Conservation (phyloP, 2,888 invertebrate species). For the Phengaris arion region DNA sequence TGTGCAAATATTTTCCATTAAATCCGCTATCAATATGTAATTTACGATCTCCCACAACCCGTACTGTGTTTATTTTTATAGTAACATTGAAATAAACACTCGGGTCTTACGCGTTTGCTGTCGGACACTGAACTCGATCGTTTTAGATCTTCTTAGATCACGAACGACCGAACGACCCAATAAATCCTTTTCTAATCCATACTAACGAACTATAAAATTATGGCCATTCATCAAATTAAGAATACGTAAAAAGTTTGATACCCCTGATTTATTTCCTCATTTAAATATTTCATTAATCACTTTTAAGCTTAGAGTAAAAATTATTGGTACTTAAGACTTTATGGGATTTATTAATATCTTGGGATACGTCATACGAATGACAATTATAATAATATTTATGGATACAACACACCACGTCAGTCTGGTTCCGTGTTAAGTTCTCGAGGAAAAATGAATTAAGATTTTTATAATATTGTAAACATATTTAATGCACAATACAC, state of each 20-base stretch:
- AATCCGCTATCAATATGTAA: constrained; percentile 30
- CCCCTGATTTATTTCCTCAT: background rate
- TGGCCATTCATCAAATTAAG: constrained; percentile 16
- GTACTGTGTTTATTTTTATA: constrained; percentile 41
- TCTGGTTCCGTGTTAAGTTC: too few species aligned
- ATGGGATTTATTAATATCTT: background rate
- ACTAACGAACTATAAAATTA: constrained; percentile 19
- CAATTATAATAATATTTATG: background rate
- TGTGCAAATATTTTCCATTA: background rate
- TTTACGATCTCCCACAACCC: constrained; percentile 35
- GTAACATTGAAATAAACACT: constrained; percentile 45
- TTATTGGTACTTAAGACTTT: background rate
- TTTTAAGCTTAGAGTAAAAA: background rate
- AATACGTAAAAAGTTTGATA: constrained; percentile 18
- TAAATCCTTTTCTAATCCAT: constrained; percentile 32
- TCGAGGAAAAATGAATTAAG: too few species aligned
- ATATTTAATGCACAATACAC: too few species aligned
- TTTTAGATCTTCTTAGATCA: constrained; percentile 65
- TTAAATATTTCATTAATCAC: background rate
- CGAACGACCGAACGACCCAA: constrained; percentile 37
- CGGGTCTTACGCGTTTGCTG: constrained; percentile 44
- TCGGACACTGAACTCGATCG: constrained; percentile 67
- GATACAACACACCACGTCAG: too few species aligned
- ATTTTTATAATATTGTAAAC: too few species aligned
- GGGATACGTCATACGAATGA: background rate